Evolutionary conservation across 2,797 vertebrate genomes (phyloP).

Genomic region (Poeciliopsis infans): DNA sequence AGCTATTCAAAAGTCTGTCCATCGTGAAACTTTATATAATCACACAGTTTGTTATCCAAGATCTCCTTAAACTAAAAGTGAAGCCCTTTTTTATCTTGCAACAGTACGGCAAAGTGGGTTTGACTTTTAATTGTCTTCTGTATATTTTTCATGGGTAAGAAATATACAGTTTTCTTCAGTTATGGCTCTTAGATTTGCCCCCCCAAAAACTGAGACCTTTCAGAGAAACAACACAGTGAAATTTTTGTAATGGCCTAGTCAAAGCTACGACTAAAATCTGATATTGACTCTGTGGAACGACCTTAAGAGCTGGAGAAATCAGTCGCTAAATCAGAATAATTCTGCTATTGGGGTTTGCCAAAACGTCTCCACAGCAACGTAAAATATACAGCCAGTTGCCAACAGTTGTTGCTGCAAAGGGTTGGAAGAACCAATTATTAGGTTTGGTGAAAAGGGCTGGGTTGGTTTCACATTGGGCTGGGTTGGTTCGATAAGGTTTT

Average conservation of each 20-base stretch:
- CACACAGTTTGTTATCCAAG: not conserved
- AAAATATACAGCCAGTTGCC: not conserved
- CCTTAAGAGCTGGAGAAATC: not conserved
- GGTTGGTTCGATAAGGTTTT: not conserved
- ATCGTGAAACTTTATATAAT: not conserved
- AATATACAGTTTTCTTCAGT: not conserved
- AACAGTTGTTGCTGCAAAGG: not conserved
- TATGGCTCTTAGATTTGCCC: not conserved
- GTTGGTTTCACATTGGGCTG: not conserved
- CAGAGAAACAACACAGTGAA: not conserved
- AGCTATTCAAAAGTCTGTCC: not conserved
- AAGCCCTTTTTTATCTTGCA: not conserved
- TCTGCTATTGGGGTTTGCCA: not conserved
- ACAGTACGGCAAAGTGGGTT: not conserved
- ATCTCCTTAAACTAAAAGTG: not conserved
- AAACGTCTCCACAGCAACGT: not conserved
- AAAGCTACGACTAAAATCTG: not conserved
- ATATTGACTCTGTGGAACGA: not conserved
- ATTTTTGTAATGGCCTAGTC: not conserved
- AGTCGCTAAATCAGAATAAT: not conserved
- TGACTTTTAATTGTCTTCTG: not conserved
- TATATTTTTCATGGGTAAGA: not conserved
- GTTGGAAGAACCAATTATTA: not conserved
- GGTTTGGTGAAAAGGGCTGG: not conserved
- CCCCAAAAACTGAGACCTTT: not conserved